A percentile compares a stretch with the other conserved stretches of the same genome.
Evolutionary conservation across 2,113 vertebrate species (phyloP).

Genomic region (Sigmodon hispidus): DNA sequence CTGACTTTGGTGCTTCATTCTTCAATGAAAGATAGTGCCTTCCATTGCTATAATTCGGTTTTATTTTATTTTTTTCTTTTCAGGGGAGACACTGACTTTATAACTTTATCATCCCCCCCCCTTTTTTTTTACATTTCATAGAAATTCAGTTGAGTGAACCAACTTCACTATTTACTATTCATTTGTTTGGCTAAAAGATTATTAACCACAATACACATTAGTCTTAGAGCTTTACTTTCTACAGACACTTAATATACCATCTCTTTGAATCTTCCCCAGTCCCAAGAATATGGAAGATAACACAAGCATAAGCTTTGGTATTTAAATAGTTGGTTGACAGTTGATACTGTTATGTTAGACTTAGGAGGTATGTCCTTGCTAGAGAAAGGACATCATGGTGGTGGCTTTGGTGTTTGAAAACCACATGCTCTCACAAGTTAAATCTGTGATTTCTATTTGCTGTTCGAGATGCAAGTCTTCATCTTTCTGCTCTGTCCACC

Average conservation of each 20-base stretch:
- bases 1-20: background rate
- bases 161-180: background rate
- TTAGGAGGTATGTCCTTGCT: background rate
- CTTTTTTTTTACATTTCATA: background rate
- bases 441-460: background rate
- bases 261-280: background rate
- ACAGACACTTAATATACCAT: background rate
- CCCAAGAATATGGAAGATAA: background rate
- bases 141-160: background rate
- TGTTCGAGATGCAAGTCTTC: background rate
- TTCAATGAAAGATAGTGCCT: background rate
- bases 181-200: slow-evolving; percentile 12
- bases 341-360: background rate
- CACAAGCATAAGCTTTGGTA: too few relatives aligned
- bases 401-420: background rate
- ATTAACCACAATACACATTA: background rate
- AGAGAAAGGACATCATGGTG: background rate
- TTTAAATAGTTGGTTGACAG: background rate
- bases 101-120: background rate
- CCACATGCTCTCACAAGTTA: background rate
- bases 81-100: background rate
- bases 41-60: background rate
- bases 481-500: background rate
- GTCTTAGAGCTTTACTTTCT: slow-evolving; percentile 30
- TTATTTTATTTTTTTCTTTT: background rate